Base-by-base conservation (phyloP, 2,888 invertebrate genomes). In the Notocelia uddmanniana region DNA sequence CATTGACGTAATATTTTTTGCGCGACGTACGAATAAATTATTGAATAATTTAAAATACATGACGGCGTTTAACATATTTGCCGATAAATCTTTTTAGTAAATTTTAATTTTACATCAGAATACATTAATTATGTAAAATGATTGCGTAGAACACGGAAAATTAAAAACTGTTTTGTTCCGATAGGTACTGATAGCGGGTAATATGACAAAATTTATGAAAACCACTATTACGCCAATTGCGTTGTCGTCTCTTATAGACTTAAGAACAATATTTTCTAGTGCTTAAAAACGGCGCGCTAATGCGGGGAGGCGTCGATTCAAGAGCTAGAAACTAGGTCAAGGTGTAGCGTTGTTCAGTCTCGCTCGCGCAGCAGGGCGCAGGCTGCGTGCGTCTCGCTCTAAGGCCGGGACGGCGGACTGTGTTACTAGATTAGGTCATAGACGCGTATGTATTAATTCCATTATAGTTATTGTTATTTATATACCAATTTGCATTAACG, bases 311-410 rank as follows among this genome's bases (percentile, higher is more conserved):
- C 52, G 70, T 64, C 67, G 52, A 58, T 62, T 78, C 75, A 68
- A 73, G 76, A 71, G 74, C 75, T 80, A 71, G 75, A 79, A 86
- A 79, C 78, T 83, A 81, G 88, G 88, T 88, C 88, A 87, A 86
- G 86, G 84, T 78, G 74, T 75, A 80, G 76, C 76, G 71, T 76
- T 74, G 79, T 78, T 80, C 80, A 76, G 62, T 86, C 84, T 84
- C 83, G 71, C 81, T 87, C 79, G 74, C 75, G 76, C 85, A 78
- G 79, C 77, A 78, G 77, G 26, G 8, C 19, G 54, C 37, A 23
- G n/a, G 26, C 19, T 18, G 48, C 67, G 11, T 1, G 23, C 31
- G 69, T 69, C 73, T n/a, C 59, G 34, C 54, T 69, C 69, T 34
- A n/a, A 48, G 58, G 59, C 64, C 73, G 70, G 68, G 31, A 69